A percentile compares a stretch with the other conserved stretches of the same genome.
phyloP scores from a whole-genome alignment of 2,797 vertebrate species.

The Sebastes iracundus region DNA sequence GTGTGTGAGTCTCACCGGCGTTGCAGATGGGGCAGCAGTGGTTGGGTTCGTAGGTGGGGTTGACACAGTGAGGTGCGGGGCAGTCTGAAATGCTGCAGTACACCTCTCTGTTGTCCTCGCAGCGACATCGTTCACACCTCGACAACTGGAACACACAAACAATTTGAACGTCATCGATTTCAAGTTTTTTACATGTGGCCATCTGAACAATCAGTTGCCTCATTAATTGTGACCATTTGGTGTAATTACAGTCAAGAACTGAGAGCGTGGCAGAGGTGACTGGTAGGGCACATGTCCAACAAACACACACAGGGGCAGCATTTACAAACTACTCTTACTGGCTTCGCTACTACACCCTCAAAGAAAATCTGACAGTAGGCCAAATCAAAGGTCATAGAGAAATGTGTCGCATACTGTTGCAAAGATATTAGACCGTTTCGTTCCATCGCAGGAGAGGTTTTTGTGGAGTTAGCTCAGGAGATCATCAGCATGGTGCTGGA shows the following conservation, averaged over 20 bases:
- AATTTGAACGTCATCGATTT: not conserved
- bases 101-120: conserved; percentile 79
- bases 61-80: conserved; percentile 81
- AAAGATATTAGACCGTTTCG: too few relatives aligned
- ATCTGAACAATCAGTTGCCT: not conserved
- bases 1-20: conserved; percentile 63
- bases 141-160: conserved; percentile 65
- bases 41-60: conserved; percentile 82
- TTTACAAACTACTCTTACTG: too few relatives aligned
- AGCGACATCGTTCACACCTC: conserved; percentile 81
- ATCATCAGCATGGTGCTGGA: too few relatives aligned
- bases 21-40: conserved; percentile 86
- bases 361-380: rapidly evolving
- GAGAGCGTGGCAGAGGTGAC: not conserved
- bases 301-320: not conserved
- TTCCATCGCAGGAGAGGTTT: too few relatives aligned
- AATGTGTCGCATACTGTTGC: too few relatives aligned
- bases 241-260: not conserved
- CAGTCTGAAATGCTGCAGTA: conserved; percentile 80
- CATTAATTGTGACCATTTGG: not conserved
- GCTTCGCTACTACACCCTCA: too few relatives aligned
- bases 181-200: not conserved
- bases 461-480: too few relatives aligned
- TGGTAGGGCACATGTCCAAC: not conserved
- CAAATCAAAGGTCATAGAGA: too few relatives aligned